Base-by-base conservation (phyloP, 2,888 invertebrate species). In the Scrobipalpa atriplicella region DNA sequence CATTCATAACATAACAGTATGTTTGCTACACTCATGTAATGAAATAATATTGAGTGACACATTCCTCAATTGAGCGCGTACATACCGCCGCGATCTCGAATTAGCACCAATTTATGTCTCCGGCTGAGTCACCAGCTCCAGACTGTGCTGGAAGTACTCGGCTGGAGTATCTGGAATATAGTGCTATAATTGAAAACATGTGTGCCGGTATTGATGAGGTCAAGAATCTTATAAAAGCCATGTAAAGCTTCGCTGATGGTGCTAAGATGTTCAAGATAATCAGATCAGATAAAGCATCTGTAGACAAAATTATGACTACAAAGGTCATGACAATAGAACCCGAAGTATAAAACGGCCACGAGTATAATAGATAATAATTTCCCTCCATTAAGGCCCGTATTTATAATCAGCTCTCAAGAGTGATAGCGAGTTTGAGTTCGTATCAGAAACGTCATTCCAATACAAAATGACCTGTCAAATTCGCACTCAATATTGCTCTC, bases 91-190 rank as follows among this genome's bases (percentile, higher is more conserved):
- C 82, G 86, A 86, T 87, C 89, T 87, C 88, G 80, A 92, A 92
- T 92, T 92, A 92, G 89, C 90, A 81, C 84, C 90, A 92, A 92
- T 92, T 92, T 89, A 81, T 82, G 87, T 83, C 90, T 86, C 90
- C 87, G 87, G 83, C 85, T 86, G 87, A 85, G 78, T 91, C 90
- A 92, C n/a, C 38, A 58, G 21, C 11, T 11, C 54, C 54, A 56
- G 29, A 56, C 21, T 21, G 10, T 10, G 10, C 18, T 1, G 1
- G 19, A 11, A 56, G 54, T 13, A 56, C 54, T 56, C 21, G 54
- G 21, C 54, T 13, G 54, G 54, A 29, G 29, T 54, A 51, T 18
- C 16, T 51, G n/a, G n/a, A 51, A 51, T 51, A 51, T 13, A 13
- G 1, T 41, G 9, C 41, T 41, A 2, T 41, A 11, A 47, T 47